A percentile compares a stretch with the other conserved stretches of the same genome.
These are phyloP conservation scores for Tokudaia tokunoshimensis DNA, from an alignment of 2,797 vertebrate genomes.

Conservation along the genomic window DNA sequence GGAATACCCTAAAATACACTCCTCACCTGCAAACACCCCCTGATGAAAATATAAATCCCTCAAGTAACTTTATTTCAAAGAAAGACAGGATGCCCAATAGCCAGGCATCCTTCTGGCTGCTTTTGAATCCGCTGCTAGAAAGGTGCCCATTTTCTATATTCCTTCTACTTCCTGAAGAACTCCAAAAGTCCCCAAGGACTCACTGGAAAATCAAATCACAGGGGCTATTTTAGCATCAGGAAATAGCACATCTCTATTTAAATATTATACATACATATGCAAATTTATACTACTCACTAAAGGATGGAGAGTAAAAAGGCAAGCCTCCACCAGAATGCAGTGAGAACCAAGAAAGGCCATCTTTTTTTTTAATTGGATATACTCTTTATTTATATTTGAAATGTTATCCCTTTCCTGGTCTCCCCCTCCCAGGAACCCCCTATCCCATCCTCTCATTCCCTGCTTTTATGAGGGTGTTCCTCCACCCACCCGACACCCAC, in stretches of 20 bases:
- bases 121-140: neutral
- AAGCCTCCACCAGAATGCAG: neutral
- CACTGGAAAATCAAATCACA: slow-evolving; percentile 28
- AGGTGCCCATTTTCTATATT: neutral
- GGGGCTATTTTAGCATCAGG: neutral
- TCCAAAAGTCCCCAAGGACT: neutral
- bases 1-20: neutral
- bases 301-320: neutral
- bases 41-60: neutral
- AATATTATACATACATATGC: slow-evolving; percentile 14
- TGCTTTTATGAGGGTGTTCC: too few relatives aligned
- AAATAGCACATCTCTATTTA: neutral
- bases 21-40: neutral
- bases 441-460: too few relatives aligned
- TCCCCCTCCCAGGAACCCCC: too few relatives aligned
- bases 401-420: too few relatives aligned
- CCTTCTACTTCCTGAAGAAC: neutral
- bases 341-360: neutral
- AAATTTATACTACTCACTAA: slow-evolving; percentile 6
- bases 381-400: too few relatives aligned
- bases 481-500: too few relatives aligned
- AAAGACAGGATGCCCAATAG: neutral
- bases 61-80: slow-evolving; percentile 14
- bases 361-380: too few relatives aligned
- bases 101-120: neutral